These are phyloP conservation scores for Monarcha castaneiventris DNA, from an alignment of 2,113 vertebrate genomes.

Conservation along the genomic window DNA sequence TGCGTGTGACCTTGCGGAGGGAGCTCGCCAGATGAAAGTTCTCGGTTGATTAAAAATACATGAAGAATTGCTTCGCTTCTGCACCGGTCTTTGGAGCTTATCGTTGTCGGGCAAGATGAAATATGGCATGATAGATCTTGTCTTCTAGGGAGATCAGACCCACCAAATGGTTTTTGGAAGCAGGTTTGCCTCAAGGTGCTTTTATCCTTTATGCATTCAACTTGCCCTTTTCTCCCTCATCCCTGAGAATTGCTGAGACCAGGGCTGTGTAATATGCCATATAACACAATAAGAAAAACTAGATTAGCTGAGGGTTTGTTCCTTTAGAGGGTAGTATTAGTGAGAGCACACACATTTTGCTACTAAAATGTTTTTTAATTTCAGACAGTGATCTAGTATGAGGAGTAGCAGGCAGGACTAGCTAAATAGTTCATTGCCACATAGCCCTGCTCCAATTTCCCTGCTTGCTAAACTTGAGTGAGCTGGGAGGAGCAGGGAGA, in stretches of 20 bases:
- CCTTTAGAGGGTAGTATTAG: not conserved
- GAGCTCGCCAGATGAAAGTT: constrained; percentile 25
- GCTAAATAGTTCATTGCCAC: not conserved
- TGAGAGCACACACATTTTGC: not conserved
- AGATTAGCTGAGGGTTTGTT: not conserved
- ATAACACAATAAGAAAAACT: not conserved
- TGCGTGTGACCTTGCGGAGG: constrained; percentile 64
- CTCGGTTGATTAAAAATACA: constrained; percentile 54
- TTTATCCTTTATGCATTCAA: constrained; percentile 8
- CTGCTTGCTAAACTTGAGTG: not conserved
- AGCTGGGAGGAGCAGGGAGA: not conserved
- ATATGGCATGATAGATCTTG: constrained; percentile 30
- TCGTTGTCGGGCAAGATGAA: not conserved
- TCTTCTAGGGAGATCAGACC: constrained; percentile 11
- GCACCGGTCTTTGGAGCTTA: constrained; percentile 9
- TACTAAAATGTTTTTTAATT: not conserved
- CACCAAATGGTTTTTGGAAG: constrained; percentile 22
- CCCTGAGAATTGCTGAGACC: not conserved
- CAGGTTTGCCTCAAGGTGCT: constrained; percentile 22
- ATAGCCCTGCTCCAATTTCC: not conserved
- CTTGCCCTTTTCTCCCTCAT: not conserved
- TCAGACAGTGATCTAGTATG: not conserved
- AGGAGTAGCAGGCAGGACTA: not conserved
- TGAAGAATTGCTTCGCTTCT: not conserved
- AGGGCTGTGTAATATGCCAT: not conserved